Conservation (phyloP, 2,888 invertebrate genomes). For the Tuberolachnus salignus region DNA sequence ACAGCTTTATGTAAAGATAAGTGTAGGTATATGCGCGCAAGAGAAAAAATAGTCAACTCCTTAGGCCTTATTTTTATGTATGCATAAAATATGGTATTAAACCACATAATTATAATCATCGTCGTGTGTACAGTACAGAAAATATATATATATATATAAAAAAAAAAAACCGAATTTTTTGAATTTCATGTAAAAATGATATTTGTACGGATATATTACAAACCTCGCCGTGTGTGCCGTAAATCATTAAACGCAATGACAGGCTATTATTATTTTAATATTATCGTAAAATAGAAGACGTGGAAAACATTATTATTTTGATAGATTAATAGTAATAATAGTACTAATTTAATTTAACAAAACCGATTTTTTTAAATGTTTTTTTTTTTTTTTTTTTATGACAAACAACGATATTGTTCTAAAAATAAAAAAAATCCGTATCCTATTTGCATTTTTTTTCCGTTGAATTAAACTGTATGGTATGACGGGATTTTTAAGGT, state of each 20-base stretch:
- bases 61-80: conserved; percentile 13
- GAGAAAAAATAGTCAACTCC: conserved; percentile 13
- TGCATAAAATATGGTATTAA: background rate
- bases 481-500: too few species aligned
- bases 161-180: conserved; percentile 8
- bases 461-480: too few species aligned
- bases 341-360: background rate
- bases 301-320: background rate
- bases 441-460: too few species aligned
- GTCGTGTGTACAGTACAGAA: background rate
- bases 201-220: background rate
- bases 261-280: conserved; percentile 16
- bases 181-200: background rate
- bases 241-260: conserved; percentile 5
- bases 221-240: conserved; percentile 1
- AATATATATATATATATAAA: too few species aligned
- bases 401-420: background rate
- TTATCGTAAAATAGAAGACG: background rate
- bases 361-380: background rate
- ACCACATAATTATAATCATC: conserved; percentile 33
- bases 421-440: too few species aligned
- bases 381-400: background rate
- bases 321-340: conserved; percentile 1
- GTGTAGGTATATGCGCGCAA: background rate
- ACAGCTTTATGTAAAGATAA: conserved; percentile 32